phyloP scores from a whole-genome alignment of 2,888 invertebrate species.

The Emesis russula region DNA sequence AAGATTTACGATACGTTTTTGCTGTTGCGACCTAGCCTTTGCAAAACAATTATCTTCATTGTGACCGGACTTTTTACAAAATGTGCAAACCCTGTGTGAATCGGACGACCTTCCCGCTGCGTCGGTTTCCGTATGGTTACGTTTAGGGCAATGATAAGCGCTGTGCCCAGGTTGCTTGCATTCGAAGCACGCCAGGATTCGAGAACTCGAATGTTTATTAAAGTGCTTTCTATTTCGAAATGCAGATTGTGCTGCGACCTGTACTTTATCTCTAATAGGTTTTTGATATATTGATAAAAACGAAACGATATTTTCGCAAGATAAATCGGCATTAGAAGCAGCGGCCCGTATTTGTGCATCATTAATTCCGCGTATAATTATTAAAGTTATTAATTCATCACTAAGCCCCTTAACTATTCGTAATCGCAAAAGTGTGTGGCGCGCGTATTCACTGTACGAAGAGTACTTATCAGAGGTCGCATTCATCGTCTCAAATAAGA shows the following conservation, averaged over 20 bases:
- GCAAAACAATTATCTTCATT: constrained; percentile 18
- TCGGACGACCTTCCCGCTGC: too few relatives aligned
- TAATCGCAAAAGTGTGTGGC: constrained; percentile 51
- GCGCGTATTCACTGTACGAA: constrained; percentile 56
- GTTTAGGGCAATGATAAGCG: constrained; percentile 5
- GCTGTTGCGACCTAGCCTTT: constrained; percentile 14
- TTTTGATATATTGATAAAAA: constrained; percentile 41
- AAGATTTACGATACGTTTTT: constrained; percentile 10
- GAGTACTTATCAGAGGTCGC: constrained; percentile 52
- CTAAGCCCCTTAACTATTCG: constrained; percentile 42
- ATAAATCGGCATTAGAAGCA: constrained; percentile 34
- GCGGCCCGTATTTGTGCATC: constrained; percentile 34
- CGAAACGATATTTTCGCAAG: constrained; percentile 29
- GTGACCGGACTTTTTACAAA: constrained; percentile 41
- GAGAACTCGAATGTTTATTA: not conserved
- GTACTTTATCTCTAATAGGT: constrained; percentile 17
- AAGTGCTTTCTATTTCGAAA: not conserved
- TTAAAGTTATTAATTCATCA: constrained; percentile 31
- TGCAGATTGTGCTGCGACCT: not conserved
- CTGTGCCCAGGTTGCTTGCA: not conserved
- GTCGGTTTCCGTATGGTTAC: not conserved
- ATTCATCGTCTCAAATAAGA: constrained; percentile 60
- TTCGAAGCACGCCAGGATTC: not conserved
- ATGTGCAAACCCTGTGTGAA: not conserved
- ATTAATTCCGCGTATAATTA: constrained; percentile 33